A percentile compares a stretch with the other conserved stretches of the same genome.
Conservation (phyloP, 1,140 invertebrate species). For the Apolygus lucorum region DNA sequence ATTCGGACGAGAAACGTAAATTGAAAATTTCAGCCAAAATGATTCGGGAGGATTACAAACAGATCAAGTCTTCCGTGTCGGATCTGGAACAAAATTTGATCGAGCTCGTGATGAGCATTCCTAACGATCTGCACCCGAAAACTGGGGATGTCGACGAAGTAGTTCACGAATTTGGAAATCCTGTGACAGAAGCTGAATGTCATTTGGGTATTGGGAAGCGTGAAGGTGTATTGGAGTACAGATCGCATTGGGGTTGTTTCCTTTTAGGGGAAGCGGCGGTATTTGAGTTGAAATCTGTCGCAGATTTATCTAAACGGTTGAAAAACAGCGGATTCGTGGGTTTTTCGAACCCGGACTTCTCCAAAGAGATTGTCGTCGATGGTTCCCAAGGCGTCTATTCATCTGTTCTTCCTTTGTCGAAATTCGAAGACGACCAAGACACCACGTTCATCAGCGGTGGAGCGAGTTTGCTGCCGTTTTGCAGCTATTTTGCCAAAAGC, state of each 20-base stretch:
- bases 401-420: neutral
- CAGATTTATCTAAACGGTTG: neutral
- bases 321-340: neutral
- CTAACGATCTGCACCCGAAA: neutral
- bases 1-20: neutral
- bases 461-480: neutral
- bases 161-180: neutral
- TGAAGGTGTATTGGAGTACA: neutral
- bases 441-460: neutral
- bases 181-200: neutral
- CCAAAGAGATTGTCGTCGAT: neutral
- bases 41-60: neutral
- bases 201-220: neutral
- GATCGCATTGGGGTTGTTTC: neutral
- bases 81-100: slow-evolving; percentile 3
- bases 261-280: neutral
- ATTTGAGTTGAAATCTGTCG: neutral
- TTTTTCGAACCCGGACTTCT: neutral
- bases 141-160: neutral
- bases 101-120: neutral
- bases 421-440: neutral
- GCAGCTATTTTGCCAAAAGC: neutral
- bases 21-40: neutral
- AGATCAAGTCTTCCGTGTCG: neutral
- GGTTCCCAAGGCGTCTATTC: neutral